phyloP scores from a whole-genome alignment of 2,888 invertebrate species.

The Trilocha varians region DNA sequence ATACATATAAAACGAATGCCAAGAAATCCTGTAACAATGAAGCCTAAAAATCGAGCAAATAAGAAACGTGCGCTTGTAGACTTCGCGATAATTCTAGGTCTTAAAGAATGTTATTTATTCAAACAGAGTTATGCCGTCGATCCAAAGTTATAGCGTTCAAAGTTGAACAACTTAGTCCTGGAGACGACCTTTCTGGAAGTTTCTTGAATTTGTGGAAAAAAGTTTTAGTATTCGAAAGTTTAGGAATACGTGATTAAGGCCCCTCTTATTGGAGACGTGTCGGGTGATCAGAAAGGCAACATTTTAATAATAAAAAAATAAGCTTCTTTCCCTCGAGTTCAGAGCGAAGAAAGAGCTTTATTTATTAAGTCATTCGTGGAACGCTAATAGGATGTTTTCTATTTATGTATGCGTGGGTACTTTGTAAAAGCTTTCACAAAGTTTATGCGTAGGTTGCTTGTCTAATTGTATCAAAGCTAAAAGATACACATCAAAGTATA shows the following conservation, averaged over 20 bases:
- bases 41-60: not conserved
- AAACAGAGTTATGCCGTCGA: not conserved
- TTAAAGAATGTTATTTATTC: not conserved
- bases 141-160: not conserved
- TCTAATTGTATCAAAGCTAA: too few species aligned
- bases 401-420: too few species aligned
- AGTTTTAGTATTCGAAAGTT: not conserved
- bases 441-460: too few species aligned
- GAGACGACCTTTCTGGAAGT: not conserved
- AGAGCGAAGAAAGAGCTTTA: not conserved
- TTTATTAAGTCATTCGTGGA: not conserved
- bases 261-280: not conserved
- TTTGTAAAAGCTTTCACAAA: too few species aligned
- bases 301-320: not conserved
- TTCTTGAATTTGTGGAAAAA: not conserved
- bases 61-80: not conserved
- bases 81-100: not conserved
- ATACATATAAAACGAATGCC: not conserved
- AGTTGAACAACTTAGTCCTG: not conserved
- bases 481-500: too few species aligned
- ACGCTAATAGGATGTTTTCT: not conserved
- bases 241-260: not conserved
- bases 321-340: not conserved
- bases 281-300: not conserved
- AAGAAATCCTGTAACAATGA: not conserved